Conservation (phyloP, 2,113 vertebrate genomes). For the Tonatia bakeri region DNA sequence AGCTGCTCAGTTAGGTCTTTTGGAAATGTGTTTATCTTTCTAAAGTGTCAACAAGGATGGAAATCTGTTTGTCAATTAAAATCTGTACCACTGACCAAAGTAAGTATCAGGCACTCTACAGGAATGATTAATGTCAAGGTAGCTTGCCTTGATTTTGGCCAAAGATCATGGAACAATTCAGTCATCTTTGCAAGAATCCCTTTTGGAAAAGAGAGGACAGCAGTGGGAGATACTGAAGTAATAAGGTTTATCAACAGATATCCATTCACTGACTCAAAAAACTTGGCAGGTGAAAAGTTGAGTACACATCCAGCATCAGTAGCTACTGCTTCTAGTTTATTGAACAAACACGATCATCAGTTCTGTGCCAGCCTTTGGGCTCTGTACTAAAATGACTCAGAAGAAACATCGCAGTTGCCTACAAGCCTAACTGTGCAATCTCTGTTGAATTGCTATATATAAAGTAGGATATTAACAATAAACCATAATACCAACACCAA, state of each 20-base stretch:
- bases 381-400: neutral
- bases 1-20: neutral
- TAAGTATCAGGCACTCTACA: neutral
- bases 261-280: neutral
- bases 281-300: neutral
- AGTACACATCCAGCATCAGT: neutral
- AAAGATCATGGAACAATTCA: conserved; percentile 55
- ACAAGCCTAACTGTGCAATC: neutral
- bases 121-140: neutral
- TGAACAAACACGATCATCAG: neutral
- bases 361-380: neutral
- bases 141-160: conserved; percentile 48
- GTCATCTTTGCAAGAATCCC: neutral
- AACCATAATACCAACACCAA: neutral
- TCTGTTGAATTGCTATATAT: neutral
- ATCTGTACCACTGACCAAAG: neutral
- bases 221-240: neutral
- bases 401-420: neutral
- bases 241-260: neutral
- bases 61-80: conserved; percentile 34
- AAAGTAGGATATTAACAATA: neutral
- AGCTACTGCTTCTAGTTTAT: neutral
- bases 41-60: neutral
- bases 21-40: conserved; percentile 32
- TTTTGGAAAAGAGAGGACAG: neutral